Conservation (phyloP, 2,113 vertebrate species). For the Platichthys stellatus region DNA sequence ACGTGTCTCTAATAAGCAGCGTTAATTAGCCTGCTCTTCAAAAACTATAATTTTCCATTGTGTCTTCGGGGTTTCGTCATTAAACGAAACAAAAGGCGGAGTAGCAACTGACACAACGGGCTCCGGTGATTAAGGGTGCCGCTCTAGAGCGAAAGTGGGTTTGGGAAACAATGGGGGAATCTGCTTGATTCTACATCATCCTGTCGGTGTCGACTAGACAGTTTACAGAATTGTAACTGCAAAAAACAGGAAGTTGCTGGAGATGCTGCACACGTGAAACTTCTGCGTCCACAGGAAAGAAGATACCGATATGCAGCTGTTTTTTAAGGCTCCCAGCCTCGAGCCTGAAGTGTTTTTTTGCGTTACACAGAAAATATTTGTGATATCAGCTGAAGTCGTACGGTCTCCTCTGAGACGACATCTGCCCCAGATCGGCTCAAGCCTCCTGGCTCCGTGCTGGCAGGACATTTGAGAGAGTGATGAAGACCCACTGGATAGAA, state of each 20-base stretch:
- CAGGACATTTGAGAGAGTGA: slow-evolving; percentile 63
- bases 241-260: neutral
- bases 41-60: slow-evolving; percentile 64
- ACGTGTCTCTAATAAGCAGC: slow-evolving; percentile 62
- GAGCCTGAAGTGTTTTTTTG: neutral
- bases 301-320: neutral
- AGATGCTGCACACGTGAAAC: neutral
- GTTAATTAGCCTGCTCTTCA: slow-evolving; percentile 73
- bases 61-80: slow-evolving; percentile 59
- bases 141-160: slow-evolving; percentile 35
- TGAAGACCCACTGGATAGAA: slow-evolving; percentile 65
- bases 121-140: slow-evolving; percentile 47
- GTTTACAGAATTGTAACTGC: neutral
- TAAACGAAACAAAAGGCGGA: slow-evolving; percentile 68
- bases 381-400: slow-evolving; percentile 19
- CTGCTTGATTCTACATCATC: slow-evolving; percentile 17
- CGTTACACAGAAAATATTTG: slow-evolving; percentile 9
- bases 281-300: neutral
- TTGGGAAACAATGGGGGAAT: slow-evolving; percentile 31
- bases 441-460: slow-evolving; percentile 48
- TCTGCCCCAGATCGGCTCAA: slow-evolving; percentile 50
- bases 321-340: neutral
- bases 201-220: slow-evolving; percentile 10
- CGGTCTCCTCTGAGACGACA: slow-evolving; percentile 46
- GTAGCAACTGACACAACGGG: slow-evolving; percentile 55